Base-by-base conservation (phyloP, 2,113 vertebrate species). In the Gnathonemus echidnorhynchus region DNA sequence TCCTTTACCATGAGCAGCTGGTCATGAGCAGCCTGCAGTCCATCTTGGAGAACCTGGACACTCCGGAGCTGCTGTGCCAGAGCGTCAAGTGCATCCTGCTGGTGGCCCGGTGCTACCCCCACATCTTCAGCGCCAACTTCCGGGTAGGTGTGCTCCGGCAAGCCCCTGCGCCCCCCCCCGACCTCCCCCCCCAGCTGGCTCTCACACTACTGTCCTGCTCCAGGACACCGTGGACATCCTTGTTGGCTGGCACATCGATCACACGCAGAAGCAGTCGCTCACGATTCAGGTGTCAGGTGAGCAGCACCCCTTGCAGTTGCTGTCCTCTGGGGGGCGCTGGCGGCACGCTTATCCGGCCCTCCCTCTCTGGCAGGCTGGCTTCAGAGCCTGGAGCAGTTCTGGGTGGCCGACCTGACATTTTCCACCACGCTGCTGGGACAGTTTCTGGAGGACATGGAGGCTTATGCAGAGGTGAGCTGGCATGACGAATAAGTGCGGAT, bases 241-340 rank as follows among this genome's bases (percentile, higher is more conserved):
- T 93, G 98, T 99, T 90, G 98, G 98, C 88, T 99, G 98, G 98
- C 98, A 99, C 93, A 99, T 99, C 88, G 98, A 99, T 95, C 98
- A 99, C 92, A 99, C 98, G 88, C 98, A 99, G 96, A 99, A 97
- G 90, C 96, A 97, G 90, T 95, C 97, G 0, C 94, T 99, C 92
- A 99, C 98, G 0, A 96, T 97, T 6, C 98, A 99, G 87, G 98
- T 99, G 49, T 99, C 98, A 92, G 98, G 98, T 99, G 92, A 97
- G 97, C 88, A 31, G 21, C 1, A 48, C 27, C 1, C 24, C 70
- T 15, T 50, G 39, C 80, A 62, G 7, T 46, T 85, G 48, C 17
- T 77, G 19, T 70, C n/a, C 56, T 46, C 19, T 21, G 7, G 45
- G 46, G n/a, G 53, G 13, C 7, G 10, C 11, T 13, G 48, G 50